Evolutionary conservation across 2,113 vertebrate species (phyloP).

Genomic region (Nymphicus hollandicus): DNA sequence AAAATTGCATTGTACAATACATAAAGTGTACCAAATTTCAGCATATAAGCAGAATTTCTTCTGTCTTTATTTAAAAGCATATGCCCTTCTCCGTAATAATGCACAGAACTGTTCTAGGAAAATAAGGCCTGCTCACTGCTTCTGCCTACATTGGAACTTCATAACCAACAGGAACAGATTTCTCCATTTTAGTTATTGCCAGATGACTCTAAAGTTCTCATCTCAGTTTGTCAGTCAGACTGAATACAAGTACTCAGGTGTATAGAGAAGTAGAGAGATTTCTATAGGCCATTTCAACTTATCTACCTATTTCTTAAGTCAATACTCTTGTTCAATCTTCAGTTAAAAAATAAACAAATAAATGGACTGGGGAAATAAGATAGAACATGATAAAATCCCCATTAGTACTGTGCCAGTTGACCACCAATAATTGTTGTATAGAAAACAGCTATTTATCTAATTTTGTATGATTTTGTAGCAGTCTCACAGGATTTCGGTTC

Average conservation of each 20-base stretch:
- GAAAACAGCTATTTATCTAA: neutral
- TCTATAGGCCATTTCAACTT: neutral
- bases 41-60: neutral
- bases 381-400: neutral
- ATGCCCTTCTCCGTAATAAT: neutral
- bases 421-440: rapidly evolving
- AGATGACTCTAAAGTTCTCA: neutral
- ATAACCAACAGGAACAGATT: neutral
- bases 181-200: neutral
- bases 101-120: neutral
- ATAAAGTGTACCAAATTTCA: neutral
- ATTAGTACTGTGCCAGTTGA: neutral
- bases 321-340: neutral
- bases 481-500: neutral
- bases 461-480: neutral
- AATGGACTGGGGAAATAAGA: neutral
- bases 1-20: constrained; percentile 23
- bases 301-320: neutral
- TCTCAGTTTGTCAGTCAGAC: neutral
- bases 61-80: neutral
- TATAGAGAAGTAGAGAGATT: neutral
- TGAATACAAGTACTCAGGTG: neutral
- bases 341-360: neutral
- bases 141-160: neutral
- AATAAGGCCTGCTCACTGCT: neutral